phyloP scores from a whole-genome alignment of 2,797 vertebrate species.

The Ctenosaura bakeri region DNA sequence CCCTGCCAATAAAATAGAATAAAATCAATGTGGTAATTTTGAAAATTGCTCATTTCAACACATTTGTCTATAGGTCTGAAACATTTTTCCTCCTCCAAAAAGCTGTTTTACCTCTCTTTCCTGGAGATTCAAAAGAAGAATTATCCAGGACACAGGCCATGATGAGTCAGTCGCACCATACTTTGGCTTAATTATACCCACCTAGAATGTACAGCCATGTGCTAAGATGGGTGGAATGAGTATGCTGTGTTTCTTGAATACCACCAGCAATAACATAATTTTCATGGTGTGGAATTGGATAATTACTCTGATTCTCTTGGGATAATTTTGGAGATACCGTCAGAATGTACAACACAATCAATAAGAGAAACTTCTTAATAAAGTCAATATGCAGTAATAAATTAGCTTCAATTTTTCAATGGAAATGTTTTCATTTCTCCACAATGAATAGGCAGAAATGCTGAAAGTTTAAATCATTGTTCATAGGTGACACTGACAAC shows the following conservation, averaged over 20 bases:
- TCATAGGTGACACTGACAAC: background rate
- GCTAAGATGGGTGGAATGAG: constrained; percentile 61
- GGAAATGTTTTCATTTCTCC: constrained; percentile 18
- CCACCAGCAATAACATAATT: constrained; percentile 61
- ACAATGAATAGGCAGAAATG: accelerated
- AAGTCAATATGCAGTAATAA: constrained; percentile 31
- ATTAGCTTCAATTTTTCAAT: constrained; percentile 7
- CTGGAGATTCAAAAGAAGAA: constrained; percentile 49
- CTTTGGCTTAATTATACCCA: constrained; percentile 72
- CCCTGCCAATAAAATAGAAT: too few species aligned
- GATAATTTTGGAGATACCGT: constrained; percentile 12
- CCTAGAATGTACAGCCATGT: constrained; percentile 66
- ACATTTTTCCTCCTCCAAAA: background rate
- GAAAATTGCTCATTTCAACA: background rate
- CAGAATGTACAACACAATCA: background rate
- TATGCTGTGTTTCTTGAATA: constrained; percentile 64
- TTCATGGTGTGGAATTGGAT: constrained; percentile 59
- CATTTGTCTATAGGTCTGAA: background rate
- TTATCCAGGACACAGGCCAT: constrained; percentile 54
- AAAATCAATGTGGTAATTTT: constrained; percentile 10
- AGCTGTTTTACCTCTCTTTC: constrained; percentile 26
- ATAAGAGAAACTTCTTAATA: constrained; percentile 41
- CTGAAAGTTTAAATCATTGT: constrained; percentile 25
- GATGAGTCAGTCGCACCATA: constrained; percentile 65
- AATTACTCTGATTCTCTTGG: constrained; percentile 26